phyloP scores from a whole-genome alignment of 1,140 invertebrate species.

The Hormaphis cornu region DNA sequence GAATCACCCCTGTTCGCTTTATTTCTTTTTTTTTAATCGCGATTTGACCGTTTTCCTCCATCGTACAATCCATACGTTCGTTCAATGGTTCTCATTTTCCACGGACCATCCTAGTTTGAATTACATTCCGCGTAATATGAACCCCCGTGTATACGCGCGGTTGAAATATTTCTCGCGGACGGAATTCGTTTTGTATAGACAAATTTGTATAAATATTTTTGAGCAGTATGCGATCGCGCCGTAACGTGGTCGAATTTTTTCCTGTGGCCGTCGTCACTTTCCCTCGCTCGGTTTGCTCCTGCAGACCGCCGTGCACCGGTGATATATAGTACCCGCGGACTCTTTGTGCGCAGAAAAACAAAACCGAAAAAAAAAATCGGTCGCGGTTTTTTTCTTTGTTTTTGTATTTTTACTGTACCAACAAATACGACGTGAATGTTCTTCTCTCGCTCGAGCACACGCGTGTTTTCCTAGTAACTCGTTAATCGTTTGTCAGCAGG shows the following conservation, averaged over 20 bases:
- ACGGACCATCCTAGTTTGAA: too few species aligned
- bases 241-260: slow-evolving; percentile 12
- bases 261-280: not conserved
- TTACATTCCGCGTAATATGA: too few species aligned
- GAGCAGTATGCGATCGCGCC: too few species aligned
- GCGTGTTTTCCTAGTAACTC: slow-evolving; percentile 17
- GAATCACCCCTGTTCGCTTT: too few species aligned
- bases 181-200: too few species aligned
- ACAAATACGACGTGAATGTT: not conserved
- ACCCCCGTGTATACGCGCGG: too few species aligned
- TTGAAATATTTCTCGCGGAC: too few species aligned
- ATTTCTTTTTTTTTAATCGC: too few species aligned
- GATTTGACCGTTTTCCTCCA: too few species aligned
- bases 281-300: not conserved
- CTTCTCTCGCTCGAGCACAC: not conserved
- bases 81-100: too few species aligned
- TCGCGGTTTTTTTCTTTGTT: not conserved
- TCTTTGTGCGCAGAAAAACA: not conserved
- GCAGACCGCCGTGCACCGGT: not conserved
- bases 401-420: not conserved
- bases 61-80: too few species aligned
- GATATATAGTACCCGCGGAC: not conserved
- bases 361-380: not conserved
- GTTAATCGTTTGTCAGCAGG: slow-evolving; percentile 26
- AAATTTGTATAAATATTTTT: too few species aligned